phyloP scores from a whole-genome alignment of 2,797 vertebrate species.

The Myioborus miniatus region DNA sequence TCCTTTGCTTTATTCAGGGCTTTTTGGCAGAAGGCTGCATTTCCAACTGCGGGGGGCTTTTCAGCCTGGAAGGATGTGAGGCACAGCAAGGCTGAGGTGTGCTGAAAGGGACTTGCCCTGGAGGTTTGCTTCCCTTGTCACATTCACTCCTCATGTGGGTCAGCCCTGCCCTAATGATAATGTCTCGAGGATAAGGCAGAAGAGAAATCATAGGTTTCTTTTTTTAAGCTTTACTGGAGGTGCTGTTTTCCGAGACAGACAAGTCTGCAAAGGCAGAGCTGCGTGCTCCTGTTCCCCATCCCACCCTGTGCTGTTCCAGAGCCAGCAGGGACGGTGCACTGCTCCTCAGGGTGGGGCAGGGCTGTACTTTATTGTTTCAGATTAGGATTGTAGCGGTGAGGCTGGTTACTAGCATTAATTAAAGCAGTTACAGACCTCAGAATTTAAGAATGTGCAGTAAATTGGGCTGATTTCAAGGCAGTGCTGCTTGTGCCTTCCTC shows the following conservation, averaged over 20 bases:
- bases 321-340: rapidly evolving
- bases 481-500: not conserved
- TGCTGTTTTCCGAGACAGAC: not conserved
- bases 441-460: not conserved
- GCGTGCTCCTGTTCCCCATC: not conserved
- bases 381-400: not conserved
- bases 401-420: not conserved
- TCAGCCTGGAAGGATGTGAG: not conserved
- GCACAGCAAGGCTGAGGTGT: not conserved
- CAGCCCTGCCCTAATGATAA: not conserved
- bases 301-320: not conserved
- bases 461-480: not conserved
- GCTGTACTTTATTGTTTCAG: not conserved
- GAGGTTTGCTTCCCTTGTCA: not conserved
- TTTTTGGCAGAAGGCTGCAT: not conserved
- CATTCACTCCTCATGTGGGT: rapidly evolving
- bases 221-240: not conserved
- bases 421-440: not conserved
- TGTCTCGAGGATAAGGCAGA: not conserved
- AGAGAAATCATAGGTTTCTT: not conserved
- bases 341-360: not conserved
- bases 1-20: constrained; percentile 22
- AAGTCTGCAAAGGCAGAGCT: not conserved
- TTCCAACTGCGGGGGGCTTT: not conserved
- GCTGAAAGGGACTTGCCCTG: not conserved